A percentile compares a stretch with the other conserved stretches of the same genome.
Conservation (phyloP, 1,140 invertebrate species). For the Macrosteles quadrilineatus region DNA sequence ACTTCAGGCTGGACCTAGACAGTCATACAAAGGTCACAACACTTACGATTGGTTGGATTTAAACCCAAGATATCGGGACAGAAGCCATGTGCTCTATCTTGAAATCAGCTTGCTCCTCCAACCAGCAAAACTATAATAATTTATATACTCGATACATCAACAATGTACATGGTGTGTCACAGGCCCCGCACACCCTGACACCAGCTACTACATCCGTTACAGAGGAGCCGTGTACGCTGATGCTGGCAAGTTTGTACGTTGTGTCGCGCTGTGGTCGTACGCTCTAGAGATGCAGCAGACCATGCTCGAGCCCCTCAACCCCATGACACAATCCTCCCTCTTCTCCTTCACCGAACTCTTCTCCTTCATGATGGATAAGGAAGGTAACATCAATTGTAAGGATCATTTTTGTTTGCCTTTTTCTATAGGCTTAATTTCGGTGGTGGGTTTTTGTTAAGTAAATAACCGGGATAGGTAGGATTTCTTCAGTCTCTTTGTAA, state of each 20-base stretch:
- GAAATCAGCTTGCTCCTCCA: too few species aligned
- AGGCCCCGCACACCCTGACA: constrained; percentile 91
- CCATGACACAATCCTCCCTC: constrained; percentile 91
- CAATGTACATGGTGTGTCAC: too few species aligned
- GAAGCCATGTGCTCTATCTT: too few species aligned
- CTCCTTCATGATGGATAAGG: constrained; percentile 87
- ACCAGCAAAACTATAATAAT: too few species aligned
- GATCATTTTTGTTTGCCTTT: constrained; percentile 26
- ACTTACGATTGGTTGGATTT: too few species aligned
- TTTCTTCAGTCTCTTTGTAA: too few species aligned
- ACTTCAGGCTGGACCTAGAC: too few species aligned
- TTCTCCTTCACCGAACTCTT: constrained; percentile 95
- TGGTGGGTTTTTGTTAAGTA: too few species aligned
- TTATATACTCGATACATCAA: too few species aligned
- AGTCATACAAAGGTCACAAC: too few species aligned
- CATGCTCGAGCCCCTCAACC: constrained; percentile 89
- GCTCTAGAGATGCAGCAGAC: constrained; percentile 96
- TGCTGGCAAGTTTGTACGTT: constrained; percentile 88
- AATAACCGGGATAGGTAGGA: too few species aligned
- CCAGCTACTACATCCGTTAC: constrained; percentile 92
- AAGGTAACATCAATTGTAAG: constrained; percentile 45
- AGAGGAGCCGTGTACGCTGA: constrained; percentile 94
- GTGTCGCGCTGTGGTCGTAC: constrained; percentile 93
- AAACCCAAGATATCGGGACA: too few species aligned
- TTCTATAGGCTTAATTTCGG: constrained; percentile 31